These are phyloP conservation scores for Heteropelma amictum DNA, from an alignment of 2,888 invertebrate genomes.

Conservation along the genomic window DNA sequence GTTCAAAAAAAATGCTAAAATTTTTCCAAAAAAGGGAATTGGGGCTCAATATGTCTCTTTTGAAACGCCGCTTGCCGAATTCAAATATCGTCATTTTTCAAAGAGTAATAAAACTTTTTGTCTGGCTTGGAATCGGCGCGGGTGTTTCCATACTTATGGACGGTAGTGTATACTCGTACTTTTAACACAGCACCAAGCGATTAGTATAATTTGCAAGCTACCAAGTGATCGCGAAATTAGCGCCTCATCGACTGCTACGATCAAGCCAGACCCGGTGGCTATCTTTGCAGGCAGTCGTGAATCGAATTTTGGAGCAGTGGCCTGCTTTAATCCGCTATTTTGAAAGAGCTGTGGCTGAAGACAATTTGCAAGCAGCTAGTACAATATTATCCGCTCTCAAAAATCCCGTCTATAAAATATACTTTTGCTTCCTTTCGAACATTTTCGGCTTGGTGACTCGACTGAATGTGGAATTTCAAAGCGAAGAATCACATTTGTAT, in stretches of 20 bases:
- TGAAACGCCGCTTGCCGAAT: no score
- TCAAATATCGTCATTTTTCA: no score
- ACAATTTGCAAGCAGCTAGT: slow-evolving; percentile 7
- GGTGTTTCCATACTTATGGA: no score
- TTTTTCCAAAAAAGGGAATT: no score
- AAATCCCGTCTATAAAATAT: slow-evolving; percentile 7
- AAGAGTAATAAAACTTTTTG: no score
- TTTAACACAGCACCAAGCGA: slow-evolving; percentile 45
- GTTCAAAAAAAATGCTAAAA: no score
- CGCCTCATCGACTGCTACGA: slow-evolving; percentile 15
- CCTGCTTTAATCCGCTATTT: slow-evolving; percentile 4
- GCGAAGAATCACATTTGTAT: neutral
- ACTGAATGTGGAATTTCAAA: neutral
- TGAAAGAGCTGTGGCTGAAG: neutral
- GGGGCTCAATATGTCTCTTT: no score
- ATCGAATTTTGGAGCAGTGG: slow-evolving; percentile 32
- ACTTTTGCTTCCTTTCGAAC: slow-evolving; percentile 3
- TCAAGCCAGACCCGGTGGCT: slow-evolving; percentile 12
- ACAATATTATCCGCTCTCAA: neutral
- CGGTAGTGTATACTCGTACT: slow-evolving; percentile 53
- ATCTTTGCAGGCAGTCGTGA: slow-evolving; percentile 20
- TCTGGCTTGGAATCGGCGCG: no score
- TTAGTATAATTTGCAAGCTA: slow-evolving; percentile 3
- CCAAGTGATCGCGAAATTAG: slow-evolving; percentile 2
- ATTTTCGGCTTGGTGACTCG: neutral